Evolutionary conservation across 2,888 invertebrate species (phyloP).

Genomic region (Plagodis dolabraria): DNA sequence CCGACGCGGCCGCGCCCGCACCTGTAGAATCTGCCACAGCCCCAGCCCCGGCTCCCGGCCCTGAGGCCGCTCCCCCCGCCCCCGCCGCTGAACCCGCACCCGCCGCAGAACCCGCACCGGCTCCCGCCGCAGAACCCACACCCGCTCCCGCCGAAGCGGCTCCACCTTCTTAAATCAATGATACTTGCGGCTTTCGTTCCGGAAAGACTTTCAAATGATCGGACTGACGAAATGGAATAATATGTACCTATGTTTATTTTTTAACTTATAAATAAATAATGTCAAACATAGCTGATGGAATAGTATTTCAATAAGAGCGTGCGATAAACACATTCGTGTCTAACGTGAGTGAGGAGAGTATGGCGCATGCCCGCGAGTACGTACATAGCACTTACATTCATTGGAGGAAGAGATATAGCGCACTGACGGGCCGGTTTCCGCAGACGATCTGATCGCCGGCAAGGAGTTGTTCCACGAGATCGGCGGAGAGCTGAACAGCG

Average conservation of each 20-base stretch:
- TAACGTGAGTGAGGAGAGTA: slow-evolving; percentile 15
- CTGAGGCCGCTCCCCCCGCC: slow-evolving; percentile 32
- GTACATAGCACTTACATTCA: background rate
- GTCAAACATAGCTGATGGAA: slow-evolving; percentile 80
- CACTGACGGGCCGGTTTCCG: slow-evolving; percentile 63
- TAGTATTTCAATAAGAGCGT: slow-evolving; percentile 51
- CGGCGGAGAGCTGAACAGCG: slow-evolving; percentile 96
- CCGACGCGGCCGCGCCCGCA: slow-evolving; percentile 36
- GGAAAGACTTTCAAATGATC: slow-evolving; percentile 24
- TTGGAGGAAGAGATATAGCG: slow-evolving; percentile 31
- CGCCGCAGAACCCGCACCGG: slow-evolving; percentile 37
- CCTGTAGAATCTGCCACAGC: slow-evolving; percentile 17
- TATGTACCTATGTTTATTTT: slow-evolving; percentile 49
- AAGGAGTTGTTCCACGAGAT: slow-evolving; percentile 97
- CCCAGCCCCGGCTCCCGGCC: slow-evolving; percentile 35
- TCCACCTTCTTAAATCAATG: slow-evolving; percentile 36
- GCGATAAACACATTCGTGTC: slow-evolving; percentile 25
- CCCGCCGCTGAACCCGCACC: slow-evolving; percentile 38
- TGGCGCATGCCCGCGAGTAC: slow-evolving; percentile 47
- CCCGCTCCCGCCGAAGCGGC: slow-evolving; percentile 34
- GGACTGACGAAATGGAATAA: slow-evolving; percentile 33
- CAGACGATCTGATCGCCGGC: slow-evolving; percentile 93
- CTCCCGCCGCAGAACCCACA: slow-evolving; percentile 32
- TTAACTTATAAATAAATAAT: slow-evolving; percentile 63
- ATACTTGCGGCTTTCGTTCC: slow-evolving; percentile 13